Base-by-base conservation (phyloP, 2,888 invertebrate species). In the Esperia sulphurella region DNA sequence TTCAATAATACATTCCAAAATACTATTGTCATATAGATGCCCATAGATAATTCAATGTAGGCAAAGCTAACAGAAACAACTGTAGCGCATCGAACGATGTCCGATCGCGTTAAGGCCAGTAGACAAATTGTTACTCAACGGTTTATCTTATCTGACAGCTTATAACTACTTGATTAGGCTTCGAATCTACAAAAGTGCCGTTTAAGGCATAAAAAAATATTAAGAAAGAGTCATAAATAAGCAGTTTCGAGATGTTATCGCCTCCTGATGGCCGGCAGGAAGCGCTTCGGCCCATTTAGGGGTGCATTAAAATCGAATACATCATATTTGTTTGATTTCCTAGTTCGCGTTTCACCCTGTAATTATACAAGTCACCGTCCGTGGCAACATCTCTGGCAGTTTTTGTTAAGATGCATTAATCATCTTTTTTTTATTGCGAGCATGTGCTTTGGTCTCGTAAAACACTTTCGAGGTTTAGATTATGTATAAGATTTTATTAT, bases 281-380 rank as follows among this genome's bases (percentile, higher is more conserved):
- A 89, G 83, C 87, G 84, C 85, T 83, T 84, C 85, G 71, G 75
- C 79, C 83, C 83, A 87, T 90, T 90, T 89, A 90, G 78, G 89
- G 90, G 86, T 90, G 89, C 88, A 90, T 90, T 90, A 90, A 90
- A 90, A 89, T 85, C 88, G 85, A 80, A 90, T 90, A 87, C 88
- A 90, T 90, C 90, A 90, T 90, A 88, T 89, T 88, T 90, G 90
- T 90, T 90, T 90, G 90, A 90, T 90, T 90, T 90, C 89, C 86
- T 86, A 88, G 87, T 81, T 84, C 82, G 77, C 81, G 81, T 85
- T 87, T 81, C 79, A 86, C 84, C 86, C 87, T 85, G 83, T 88
- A 86, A 89, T 88, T 89, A 89, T 84, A 88, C 79, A 79, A 87
- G 84, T 83, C 83, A 82, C 87, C 84, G 86, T 72, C 80, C 80